Conservation (phyloP, 1,140 invertebrate genomes). For the Temnothorax nylanderi region DNA sequence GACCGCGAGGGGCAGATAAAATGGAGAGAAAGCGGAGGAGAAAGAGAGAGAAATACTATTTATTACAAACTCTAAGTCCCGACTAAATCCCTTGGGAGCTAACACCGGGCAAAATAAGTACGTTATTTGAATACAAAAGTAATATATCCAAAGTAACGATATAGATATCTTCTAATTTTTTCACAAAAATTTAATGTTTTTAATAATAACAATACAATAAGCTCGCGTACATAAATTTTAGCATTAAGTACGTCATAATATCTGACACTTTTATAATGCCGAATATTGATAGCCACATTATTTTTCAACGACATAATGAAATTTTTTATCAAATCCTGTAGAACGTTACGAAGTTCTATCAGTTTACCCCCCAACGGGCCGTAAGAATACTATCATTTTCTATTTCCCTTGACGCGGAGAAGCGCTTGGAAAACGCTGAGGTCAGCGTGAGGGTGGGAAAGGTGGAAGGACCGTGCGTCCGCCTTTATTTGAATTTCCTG, state of each 20-base stretch:
- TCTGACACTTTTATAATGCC: not conserved
- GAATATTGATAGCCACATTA: constrained; percentile 5
- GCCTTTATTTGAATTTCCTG: constrained; percentile 17
- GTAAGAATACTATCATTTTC: constrained; percentile 22
- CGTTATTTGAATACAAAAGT: constrained; percentile 26
- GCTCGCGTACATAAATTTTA: not conserved
- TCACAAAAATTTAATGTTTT: not conserved
- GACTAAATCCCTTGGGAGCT: constrained; percentile 13
- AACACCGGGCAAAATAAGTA: constrained; percentile 13
- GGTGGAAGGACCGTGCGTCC: not conserved
- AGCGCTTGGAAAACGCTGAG: constrained; percentile 11
- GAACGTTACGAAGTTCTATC: not conserved
- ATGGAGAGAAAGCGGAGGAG: not conserved
- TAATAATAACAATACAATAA: not conserved
- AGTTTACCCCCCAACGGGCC: not conserved
- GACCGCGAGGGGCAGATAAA: constrained; percentile 27
- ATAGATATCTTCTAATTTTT: not conserved
- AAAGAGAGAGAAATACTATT: constrained; percentile 20
- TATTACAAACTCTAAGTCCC: constrained; percentile 32
- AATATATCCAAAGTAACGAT: not conserved
- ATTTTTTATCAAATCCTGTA: not conserved
- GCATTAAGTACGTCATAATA: not conserved
- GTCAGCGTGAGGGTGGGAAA: constrained; percentile 14
- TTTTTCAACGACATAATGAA: not conserved
- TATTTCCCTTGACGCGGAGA: not conserved